Evolutionary conservation across 1,140 invertebrate genomes (phyloP).

Genomic region (Drosophila mauritiana): DNA sequence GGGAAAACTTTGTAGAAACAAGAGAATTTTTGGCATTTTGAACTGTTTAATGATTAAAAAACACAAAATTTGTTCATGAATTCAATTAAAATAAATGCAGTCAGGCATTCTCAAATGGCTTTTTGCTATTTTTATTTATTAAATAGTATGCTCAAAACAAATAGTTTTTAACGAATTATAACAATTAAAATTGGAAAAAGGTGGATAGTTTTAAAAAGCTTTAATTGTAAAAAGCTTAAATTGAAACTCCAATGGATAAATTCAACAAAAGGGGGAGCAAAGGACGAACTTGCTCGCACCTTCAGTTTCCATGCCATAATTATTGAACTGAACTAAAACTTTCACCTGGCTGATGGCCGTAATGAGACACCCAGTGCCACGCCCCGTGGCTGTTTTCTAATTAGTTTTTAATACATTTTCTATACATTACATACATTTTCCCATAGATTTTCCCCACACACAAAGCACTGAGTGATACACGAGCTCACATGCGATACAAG

Average conservation of each 20-base stretch:
- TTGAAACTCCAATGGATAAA: conserved; percentile 18
- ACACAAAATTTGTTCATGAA: too few species aligned
- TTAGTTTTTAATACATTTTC: conserved; percentile 56
- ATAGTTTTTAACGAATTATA: background rate
- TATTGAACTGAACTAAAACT: conserved; percentile 52
- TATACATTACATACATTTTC: conserved; percentile 17
- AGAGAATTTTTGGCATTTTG: too few species aligned
- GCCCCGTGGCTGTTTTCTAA: conserved; percentile 34
- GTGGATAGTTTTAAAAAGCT: too few species aligned
- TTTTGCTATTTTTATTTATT: too few species aligned
- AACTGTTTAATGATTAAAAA: too few species aligned
- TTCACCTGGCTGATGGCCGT: conserved; percentile 34
- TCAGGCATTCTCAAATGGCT: too few species aligned
- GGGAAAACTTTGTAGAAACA: too few species aligned
- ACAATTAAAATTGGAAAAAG: too few species aligned
- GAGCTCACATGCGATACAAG: conserved; percentile 32
- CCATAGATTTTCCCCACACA: conserved; percentile 21
- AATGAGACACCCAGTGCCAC: conserved; percentile 16
- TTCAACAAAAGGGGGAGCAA: background rate
- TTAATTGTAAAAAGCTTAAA: background rate
- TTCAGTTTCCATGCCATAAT: conserved; percentile 26
- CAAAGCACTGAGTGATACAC: background rate
- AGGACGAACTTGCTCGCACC: conserved; percentile 14
- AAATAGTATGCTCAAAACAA: background rate
- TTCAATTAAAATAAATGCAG: too few species aligned